A percentile compares a stretch with the other conserved stretches of the same genome.
phyloP scores from a whole-genome alignment of 1,140 invertebrate species.

The Dinoponera quadriceps region DNA sequence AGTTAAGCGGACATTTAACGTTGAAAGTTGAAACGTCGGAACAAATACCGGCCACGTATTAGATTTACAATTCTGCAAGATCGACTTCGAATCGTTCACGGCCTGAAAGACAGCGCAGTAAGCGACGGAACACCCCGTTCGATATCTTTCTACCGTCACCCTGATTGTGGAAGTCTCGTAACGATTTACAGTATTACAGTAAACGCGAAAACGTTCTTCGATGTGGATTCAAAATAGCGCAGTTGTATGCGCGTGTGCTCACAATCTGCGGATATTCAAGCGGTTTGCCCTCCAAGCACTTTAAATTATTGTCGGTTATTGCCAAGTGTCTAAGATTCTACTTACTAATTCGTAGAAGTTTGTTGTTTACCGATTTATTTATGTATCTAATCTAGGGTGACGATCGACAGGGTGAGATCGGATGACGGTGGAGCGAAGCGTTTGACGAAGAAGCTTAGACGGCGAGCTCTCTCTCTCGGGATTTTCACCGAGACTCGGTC shows the following conservation, averaged over 20 bases:
- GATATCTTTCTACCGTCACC: constrained; percentile 32
- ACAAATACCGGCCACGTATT: not conserved
- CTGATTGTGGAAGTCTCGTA: constrained; percentile 24
- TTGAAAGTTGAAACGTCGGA: not conserved
- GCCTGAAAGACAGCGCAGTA: constrained; percentile 2
- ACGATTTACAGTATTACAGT: not conserved
- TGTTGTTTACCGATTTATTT: no score
- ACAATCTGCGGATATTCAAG: not conserved
- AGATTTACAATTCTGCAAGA: not conserved
- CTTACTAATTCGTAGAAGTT: not conserved
- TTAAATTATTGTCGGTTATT: not conserved
- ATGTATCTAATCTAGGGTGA: constrained; percentile 7
- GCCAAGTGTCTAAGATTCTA: not conserved
- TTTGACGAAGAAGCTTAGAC: constrained; percentile 30
- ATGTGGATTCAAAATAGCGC: not conserved
- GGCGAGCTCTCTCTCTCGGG: constrained; percentile 17
- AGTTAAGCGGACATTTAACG: constrained; percentile 10
- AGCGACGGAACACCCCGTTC: not conserved
- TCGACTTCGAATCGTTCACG: not conserved
- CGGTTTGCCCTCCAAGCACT: not conserved
- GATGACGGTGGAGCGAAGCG: constrained; percentile 17
- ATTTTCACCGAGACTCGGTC: constrained; percentile 1
- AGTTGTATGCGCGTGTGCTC: not conserved
- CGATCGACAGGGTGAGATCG: constrained; percentile 3
- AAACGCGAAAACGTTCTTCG: not conserved